Conservation (phyloP, 2,113 vertebrate species). For the Planiliza haematocheilus region DNA sequence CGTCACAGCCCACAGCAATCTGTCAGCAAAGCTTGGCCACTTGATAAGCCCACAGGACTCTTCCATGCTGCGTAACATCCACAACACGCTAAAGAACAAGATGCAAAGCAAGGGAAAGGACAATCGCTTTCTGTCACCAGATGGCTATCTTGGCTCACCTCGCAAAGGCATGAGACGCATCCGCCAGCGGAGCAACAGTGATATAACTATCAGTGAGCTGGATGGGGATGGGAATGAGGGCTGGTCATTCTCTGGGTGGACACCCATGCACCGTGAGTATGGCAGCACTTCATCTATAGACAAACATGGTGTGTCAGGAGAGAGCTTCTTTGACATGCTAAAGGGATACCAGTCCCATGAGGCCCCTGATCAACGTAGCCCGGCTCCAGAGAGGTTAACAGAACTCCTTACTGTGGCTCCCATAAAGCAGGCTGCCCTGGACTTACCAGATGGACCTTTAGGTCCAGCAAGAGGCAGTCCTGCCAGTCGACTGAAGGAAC, state of each 20-base stretch:
- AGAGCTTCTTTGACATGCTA: constrained; percentile 97
- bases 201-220: constrained; percentile 97
- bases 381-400: constrained; percentile 89
- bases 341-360: constrained; percentile 95
- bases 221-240: constrained; percentile 96
- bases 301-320: constrained; percentile 95
- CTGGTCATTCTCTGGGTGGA: constrained; percentile 95
- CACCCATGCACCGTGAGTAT: constrained; percentile 96
- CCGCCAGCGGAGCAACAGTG: constrained; percentile 97
- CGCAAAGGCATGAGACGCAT: constrained; percentile 96
- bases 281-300: constrained; percentile 99
- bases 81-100: constrained; percentile 95
- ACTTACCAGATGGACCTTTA: constrained; percentile 92
- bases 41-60: constrained; percentile 94
- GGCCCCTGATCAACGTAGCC: constrained; percentile 90
- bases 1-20: constrained; percentile 80
- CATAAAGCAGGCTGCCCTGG: constrained; percentile 84
- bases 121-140: constrained; percentile 95
- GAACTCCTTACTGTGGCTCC: constrained; percentile 92
- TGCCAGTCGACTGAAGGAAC: constrained; percentile 93
- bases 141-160: constrained; percentile 94
- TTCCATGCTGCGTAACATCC: constrained; percentile 97
- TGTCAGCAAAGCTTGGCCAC: constrained; percentile 90
- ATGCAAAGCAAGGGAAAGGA: constrained; percentile 91
- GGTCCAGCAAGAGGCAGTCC: constrained; percentile 88